Evolutionary conservation across 2,113 vertebrate species (phyloP), one percentile per base, ranked within the genome.

Genomic region (Morone saxatilis): DNA sequence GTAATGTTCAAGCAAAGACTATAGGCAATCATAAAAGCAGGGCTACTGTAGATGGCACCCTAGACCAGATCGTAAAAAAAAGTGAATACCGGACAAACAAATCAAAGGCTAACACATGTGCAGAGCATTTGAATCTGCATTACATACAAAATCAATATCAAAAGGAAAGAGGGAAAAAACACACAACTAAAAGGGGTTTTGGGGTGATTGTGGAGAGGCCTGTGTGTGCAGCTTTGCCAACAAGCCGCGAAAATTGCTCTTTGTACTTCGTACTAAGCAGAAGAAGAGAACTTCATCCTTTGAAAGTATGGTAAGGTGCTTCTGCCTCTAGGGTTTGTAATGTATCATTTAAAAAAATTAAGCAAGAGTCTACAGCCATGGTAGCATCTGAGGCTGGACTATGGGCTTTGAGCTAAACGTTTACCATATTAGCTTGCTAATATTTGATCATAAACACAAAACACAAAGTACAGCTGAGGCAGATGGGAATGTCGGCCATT

Each of bases 141-240:
- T 20, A 31, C 56, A 61, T 50, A n/a, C 71, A 40, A 61, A 76
- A 76, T 76, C 48, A 54, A 66, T 66, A 54, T 36, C 11, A 54
- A 63, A 65, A 76, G 47, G 40, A 72, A 59, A 45, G 40, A 17
- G 40, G n/a, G 38, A 57, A 47, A 22, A 16, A 59, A 57, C 13
- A 2, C 16, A 59, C 59, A 57, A 36, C 14, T 36, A 3, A 61
- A 48, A 73, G 3, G 14, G 43, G 17, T 10, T 38, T 74, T n/a
- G n/a, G 22, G 11, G 17, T 2, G 0, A 22, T 63, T 53, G 45
- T 51, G 59, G 4, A 54, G 20, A 41, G 68, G 31, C 25, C 25
- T 51, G 25, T n/a, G 7, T 40, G 19, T 70, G 67, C 17, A 51
- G 7, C 48, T 69, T 10, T 61, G 45, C 57, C 36, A 61, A 40